Conservation (phyloP, 2,888 invertebrate genomes). For the Ypsolopha sequella region DNA sequence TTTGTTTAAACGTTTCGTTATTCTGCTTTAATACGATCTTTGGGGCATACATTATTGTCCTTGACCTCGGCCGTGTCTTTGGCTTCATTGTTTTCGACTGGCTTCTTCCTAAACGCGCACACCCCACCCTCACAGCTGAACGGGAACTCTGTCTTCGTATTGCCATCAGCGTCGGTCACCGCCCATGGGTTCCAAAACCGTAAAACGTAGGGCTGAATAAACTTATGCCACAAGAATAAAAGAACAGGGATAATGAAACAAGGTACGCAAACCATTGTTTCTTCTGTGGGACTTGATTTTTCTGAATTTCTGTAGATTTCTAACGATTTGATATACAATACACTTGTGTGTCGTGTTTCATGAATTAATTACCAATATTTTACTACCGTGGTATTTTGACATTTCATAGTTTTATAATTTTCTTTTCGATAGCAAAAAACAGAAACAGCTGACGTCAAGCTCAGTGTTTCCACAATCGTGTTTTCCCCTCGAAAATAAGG, state of each 20-base stretch:
- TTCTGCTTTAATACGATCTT: not conserved
- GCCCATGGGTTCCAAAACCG: slow-evolving; percentile 88
- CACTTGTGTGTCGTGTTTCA: not conserved
- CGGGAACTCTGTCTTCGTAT: slow-evolving; percentile 70
- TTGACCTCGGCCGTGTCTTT: slow-evolving; percentile 14
- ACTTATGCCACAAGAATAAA: slow-evolving; percentile 86
- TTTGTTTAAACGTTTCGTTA: not conserved
- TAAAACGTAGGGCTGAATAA: slow-evolving; percentile 84
- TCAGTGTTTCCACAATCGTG: too few relatives aligned
- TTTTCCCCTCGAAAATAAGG: too few relatives aligned
- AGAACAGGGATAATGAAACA: slow-evolving; percentile 88
- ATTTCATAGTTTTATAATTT: too few relatives aligned
- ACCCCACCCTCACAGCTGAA: slow-evolving; percentile 72
- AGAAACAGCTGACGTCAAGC: too few relatives aligned
- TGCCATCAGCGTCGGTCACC: slow-evolving; percentile 73
- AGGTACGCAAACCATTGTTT: slow-evolving; percentile 82
- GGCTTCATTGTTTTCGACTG: slow-evolving; percentile 7
- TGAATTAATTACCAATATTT: too few relatives aligned
- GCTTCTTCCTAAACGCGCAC: slow-evolving; percentile 46
- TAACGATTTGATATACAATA: not conserved
- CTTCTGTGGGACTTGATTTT: too few relatives aligned
- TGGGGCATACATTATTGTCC: slow-evolving; percentile 8
- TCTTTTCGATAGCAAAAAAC: too few relatives aligned
- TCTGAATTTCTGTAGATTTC: too few relatives aligned
- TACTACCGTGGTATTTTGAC: too few relatives aligned